Percentiles rank a stretch among this genome's conserved stretches.
These are phyloP conservation scores for Lerista edwardsae DNA, from an alignment of 2,797 vertebrate species.

Conservation along the genomic window DNA sequence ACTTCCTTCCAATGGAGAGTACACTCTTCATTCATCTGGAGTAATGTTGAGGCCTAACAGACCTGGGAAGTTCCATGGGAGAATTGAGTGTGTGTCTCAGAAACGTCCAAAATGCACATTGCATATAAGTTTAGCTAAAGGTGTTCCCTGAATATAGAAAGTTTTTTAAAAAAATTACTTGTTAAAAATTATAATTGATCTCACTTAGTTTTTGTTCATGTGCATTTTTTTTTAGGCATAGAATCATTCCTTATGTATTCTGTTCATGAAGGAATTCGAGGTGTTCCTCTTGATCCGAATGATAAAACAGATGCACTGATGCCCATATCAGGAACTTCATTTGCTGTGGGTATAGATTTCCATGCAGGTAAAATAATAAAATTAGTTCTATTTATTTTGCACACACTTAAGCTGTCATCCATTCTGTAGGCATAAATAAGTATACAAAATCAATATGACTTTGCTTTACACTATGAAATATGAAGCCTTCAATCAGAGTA, in stretches of 20 bases:
- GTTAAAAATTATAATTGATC: neutral
- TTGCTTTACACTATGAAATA: neutral
- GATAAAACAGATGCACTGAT: slow-evolving; percentile 95
- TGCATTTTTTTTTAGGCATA: slow-evolving; percentile 81
- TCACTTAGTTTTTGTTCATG: neutral
- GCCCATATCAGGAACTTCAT: slow-evolving; percentile 93
- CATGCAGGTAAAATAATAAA: slow-evolving; percentile 87
- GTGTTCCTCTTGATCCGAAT: slow-evolving; percentile 91
- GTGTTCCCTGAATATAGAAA: neutral
- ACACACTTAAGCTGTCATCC: neutral
- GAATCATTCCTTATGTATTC: slow-evolving; percentile 98
- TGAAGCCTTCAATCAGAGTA: neutral
- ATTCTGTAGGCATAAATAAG: neutral
- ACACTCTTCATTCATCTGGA: neutral
- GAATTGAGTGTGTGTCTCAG: too few species aligned
- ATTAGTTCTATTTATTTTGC: neutral
- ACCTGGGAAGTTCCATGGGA: too few species aligned
- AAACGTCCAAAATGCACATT: neutral
- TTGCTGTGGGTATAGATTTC: slow-evolving; percentile 97
- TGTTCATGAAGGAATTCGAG: slow-evolving; percentile 94
- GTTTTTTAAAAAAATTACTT: neutral
- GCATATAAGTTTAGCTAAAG: neutral
- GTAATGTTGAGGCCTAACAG: too few species aligned
- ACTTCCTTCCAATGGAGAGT: neutral
- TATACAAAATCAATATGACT: neutral